Evolutionary conservation across 2,797 vertebrate genomes (phyloP).

Genomic region (Staurois parvus): DNA sequence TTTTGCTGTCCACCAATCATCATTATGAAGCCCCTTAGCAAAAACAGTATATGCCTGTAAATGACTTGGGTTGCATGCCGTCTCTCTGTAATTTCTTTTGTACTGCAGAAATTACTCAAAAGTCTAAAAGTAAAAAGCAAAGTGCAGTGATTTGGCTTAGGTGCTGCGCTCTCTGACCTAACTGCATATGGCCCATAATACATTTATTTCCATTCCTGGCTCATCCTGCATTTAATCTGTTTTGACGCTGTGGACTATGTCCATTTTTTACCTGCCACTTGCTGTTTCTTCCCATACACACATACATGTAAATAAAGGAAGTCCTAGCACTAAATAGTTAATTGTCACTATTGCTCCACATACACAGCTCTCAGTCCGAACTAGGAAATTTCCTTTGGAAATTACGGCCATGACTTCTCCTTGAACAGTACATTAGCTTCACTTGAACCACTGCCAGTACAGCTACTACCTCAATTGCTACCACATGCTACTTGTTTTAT

Average conservation of each 20-base stretch:
- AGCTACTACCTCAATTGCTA: slow-evolving; percentile 61
- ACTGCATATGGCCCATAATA: neutral
- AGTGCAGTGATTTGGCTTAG: too few relatives aligned
- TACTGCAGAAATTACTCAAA: too few relatives aligned
- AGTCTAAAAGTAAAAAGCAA: too few relatives aligned
- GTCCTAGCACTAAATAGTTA: neutral
- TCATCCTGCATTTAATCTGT: neutral
- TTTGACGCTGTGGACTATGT: neutral
- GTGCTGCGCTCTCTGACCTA: too few relatives aligned
- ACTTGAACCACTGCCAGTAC: slow-evolving; percentile 52
- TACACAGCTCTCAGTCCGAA: slow-evolving; percentile 8
- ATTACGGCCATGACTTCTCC: slow-evolving; percentile 47
- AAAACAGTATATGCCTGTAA: too few relatives aligned
- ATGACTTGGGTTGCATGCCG: too few relatives aligned
- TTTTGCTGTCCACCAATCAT: too few relatives aligned
- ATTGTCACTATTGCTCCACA: slow-evolving; percentile 15
- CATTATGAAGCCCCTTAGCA: too few relatives aligned
- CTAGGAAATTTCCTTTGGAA: slow-evolving; percentile 46
- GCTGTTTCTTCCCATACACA: too few relatives aligned
- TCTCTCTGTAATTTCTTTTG: too few relatives aligned
- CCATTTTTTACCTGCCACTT: neutral
- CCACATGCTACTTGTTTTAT: slow-evolving; percentile 62
- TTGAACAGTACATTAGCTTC: slow-evolving; percentile 52
- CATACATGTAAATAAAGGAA: neutral
- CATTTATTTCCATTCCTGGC: neutral